Evolutionary conservation across 2,888 invertebrate species (phyloP), one percentile per base, ranked within the genome.

Genomic region (Mactromeris polynyma): DNA sequence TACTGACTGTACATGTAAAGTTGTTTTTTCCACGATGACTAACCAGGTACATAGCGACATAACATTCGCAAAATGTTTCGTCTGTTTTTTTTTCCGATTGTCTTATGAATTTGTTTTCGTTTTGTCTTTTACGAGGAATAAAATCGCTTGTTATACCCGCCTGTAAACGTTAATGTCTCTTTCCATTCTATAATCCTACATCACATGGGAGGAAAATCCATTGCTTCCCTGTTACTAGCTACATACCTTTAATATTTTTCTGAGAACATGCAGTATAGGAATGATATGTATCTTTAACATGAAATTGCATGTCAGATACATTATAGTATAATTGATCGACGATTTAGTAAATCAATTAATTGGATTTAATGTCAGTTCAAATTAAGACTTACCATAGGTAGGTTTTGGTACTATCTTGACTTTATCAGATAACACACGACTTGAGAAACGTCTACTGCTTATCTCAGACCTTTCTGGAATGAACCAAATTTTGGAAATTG

Each of bases 281-380:
- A 36, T 73, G 33, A 73, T 73, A 73, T 36, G 26, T 36, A 33
- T 73, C 73, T 73, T 73, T 4, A 73, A 73, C 73, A 33, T 58
- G 81, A 81, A 31, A 81, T 38, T 21, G n/a, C 82, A 64, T 82
- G 64, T 82, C 82, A 82, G 21, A 38, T n/a, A 82, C 31, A 40
- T n/a, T 54, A 58, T 40, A 11, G 54, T 31, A 82, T 82, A 64
- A 83, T 83, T 83, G 73, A 83, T 83, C 26, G 73, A 7, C 33
- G 73, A 42, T 73, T 46, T 26, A 83, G 42, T 40, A 31, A 73
- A 58, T 83, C 83, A 73, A 83, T 83, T 73, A 83, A 83, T 83
- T 73, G 14, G 73, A 83, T 83, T 83, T 73, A 33, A 31, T 73
- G 73, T 38, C 83, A 38, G 64, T 73, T 69, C 83, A 42, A 83